Percentiles rank a stretch among this genome's conserved stretches.
These are phyloP conservation scores for Stenchaetothrips biformis DNA, from an alignment of 2,888 invertebrate genomes.

Conservation along the genomic window DNA sequence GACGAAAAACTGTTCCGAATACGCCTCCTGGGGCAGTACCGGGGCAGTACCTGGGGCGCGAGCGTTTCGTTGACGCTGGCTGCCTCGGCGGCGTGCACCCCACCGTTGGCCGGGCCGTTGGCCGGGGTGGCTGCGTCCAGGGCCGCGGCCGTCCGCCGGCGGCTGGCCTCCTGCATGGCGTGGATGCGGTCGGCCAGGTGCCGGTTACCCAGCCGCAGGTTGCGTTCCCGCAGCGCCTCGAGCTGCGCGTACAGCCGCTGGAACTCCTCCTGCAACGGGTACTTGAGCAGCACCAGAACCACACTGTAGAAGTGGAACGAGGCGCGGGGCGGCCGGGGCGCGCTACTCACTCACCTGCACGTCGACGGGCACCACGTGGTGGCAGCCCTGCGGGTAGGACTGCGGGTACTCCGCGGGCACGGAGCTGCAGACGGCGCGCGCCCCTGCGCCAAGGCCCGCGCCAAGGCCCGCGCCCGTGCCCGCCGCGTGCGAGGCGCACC, in stretches of 20 bases:
- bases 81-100: neutral
- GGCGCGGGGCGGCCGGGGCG: neutral
- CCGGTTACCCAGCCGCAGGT: conserved; percentile 67
- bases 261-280: conserved; percentile 67
- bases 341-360: neutral
- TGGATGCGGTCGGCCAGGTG: conserved; percentile 69
- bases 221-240: conserved; percentile 72
- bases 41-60: no score
- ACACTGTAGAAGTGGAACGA: neutral
- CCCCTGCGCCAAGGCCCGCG: neutral
- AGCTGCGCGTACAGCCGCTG: conserved; percentile 72
- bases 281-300: conserved; percentile 13
- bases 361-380: neutral
- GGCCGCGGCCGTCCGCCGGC: conserved; percentile 36
- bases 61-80: neutral
- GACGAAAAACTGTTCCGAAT: no score
- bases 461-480: neutral
- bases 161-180: conserved; percentile 77
- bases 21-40: no score
- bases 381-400: neutral
- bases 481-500: neutral
- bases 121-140: neutral
- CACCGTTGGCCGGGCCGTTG: neutral
- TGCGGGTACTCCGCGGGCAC: neutral
- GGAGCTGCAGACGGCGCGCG: conserved; percentile 9